Base-by-base conservation (phyloP, 2,888 invertebrate species). In the Gastrophysa polygoni region DNA sequence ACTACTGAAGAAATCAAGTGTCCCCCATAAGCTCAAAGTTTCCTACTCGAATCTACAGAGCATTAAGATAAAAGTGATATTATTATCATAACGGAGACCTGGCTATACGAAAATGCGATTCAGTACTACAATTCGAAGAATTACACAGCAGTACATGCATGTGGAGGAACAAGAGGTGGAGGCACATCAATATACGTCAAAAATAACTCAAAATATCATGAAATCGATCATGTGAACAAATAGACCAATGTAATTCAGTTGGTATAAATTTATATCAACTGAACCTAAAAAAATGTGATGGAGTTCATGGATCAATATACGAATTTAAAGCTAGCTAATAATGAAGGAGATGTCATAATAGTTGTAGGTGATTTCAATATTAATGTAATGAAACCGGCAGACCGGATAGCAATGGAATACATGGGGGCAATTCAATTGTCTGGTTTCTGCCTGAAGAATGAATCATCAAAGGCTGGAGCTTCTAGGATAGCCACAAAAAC, bases 211-310 rank as follows among this genome's bases (percentile, higher is more conserved):
- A 50, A 50, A 10, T 29, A 50, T 32, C 50, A 50, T 29, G n/a
- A 50, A 50, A 50, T 50, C 17, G 28, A 50, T 32, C 50, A 50
- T 11, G 50, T 50, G 50, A 50, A 2, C 50, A 50, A 29, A 2
- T 50, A 16, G 50, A 29, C 10, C 50, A 50, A 29, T 50, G 50
- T 50, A 32, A 50, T 18, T 2, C 29, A 50, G 50, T 28, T 50
- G 50, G 50, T 29, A 50, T 50, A 29, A 50, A 50, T 50, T 50
- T 50, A 50, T 50, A 50, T 50, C 16, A 50, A 50, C 14, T 29
- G 7, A 50, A 50, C 1, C 8, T 28, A 29, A 50, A 50, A 50
- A 50, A 29, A 29, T 14, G 10, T 14, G 8, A 18, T 50, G 17
- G 50, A 29, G 10, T 50, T 50, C 17, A 50, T 50, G 16, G 50